Base-by-base conservation (phyloP, 1,140 invertebrate species). In the Drosophila orosa region DNA sequence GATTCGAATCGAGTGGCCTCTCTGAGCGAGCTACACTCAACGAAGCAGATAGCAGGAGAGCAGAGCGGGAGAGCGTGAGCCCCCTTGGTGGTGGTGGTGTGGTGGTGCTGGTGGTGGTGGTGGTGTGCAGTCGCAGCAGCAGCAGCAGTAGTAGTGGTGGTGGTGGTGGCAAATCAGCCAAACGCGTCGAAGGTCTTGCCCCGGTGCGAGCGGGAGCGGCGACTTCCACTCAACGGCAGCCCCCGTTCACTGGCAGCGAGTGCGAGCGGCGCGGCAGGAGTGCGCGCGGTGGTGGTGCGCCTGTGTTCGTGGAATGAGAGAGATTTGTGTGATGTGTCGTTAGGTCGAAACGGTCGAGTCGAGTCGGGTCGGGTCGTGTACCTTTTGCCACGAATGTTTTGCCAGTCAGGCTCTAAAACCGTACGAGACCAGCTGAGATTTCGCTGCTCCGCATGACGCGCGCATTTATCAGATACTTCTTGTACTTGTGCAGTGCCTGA, bases 351-450 rank as follows among this genome's bases (percentile, higher is more conserved):
- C 89, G 90, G 91, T 92, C 91, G 89, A 92, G 91, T 91, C 91
- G 91, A 92, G 91, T 92, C 91, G 91, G 91, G 91, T 92, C 91
- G 91, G 91, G 91, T 92, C 91, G 91, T 92, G 91, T 92, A 92
- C 91, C 91, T 92, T 92, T 92, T 92, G 91, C 90, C 91, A 91
- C 91, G 91, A 92, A 91, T 92, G 90, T 92, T 91, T 81, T 92
- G 91, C 87, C 91, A 92, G 91, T 92, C 91, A 92, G 91, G 90
- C 90, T 91, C 83, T 92, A 91, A 91, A 90, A 91, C 91, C 91
- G 92, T 91, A 90, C 89, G 91, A 91, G 87, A 91, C 90, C 90
- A 91, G 91, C 86, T 90, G 90, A 90, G 82, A 91, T 91, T 91
- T 91, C 60, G 83, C 74, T 85, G 78, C 78, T 91, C 83, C 90